Evolutionary conservation across 2,797 vertebrate species (phyloP).

Genomic region (Natrix natrix): DNA sequence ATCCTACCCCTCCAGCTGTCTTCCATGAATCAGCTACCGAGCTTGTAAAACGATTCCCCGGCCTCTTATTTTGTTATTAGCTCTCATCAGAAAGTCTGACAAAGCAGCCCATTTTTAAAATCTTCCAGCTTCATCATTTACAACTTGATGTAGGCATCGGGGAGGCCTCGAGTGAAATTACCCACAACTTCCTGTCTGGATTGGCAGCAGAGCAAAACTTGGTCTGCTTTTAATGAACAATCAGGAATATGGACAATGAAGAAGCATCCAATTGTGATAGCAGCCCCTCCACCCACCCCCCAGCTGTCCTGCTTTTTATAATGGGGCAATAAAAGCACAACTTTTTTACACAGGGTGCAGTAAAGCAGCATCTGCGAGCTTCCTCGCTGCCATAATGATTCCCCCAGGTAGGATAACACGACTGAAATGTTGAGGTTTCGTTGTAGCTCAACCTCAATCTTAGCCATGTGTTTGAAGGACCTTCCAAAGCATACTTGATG

Average conservation of each 20-base stretch:
- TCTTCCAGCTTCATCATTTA: background rate
- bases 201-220: background rate
- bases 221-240: background rate
- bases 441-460: background rate
- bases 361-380: background rate
- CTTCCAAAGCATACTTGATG: background rate
- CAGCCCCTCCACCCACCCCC: background rate
- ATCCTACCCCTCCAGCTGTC: background rate
- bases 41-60: background rate
- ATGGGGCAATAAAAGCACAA: background rate
- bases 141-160: background rate
- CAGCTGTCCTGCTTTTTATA: background rate
- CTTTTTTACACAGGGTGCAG: background rate
- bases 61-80: background rate
- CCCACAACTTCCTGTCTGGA: background rate
- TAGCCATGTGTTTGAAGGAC: background rate
- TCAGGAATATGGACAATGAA: background rate
- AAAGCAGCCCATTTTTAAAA: background rate
- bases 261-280: background rate
- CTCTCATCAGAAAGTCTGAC: background rate
- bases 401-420: background rate
- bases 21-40: background rate
- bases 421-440: background rate
- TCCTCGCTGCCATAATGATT: background rate
- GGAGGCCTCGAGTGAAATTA: background rate